phyloP scores from a whole-genome alignment of 2,113 vertebrate species.

The Boulengeromyrus knoepffleri region DNA sequence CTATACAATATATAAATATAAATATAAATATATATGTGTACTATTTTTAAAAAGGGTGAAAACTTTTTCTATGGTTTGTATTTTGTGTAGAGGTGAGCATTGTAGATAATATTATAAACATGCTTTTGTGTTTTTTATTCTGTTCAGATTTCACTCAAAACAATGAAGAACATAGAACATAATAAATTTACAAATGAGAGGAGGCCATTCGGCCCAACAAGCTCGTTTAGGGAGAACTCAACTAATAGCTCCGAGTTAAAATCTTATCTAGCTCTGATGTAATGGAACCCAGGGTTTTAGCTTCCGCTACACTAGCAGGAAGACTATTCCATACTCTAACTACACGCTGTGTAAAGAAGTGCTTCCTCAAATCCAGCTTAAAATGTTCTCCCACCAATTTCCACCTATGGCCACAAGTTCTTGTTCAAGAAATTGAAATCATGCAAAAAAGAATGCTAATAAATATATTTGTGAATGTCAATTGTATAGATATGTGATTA shows the following conservation, averaged over 20 bases:
- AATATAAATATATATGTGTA: not conserved
- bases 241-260: too few relatives aligned
- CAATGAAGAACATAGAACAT: not conserved
- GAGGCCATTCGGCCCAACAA: too few relatives aligned
- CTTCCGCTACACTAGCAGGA: too few relatives aligned
- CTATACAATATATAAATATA: not conserved
- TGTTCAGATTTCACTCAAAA: not conserved
- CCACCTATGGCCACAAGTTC: too few relatives aligned
- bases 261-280: too few relatives aligned
- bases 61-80: conserved; percentile 4
- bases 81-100: not conserved
- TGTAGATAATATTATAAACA: conserved; percentile 11
- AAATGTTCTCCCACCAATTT: too few relatives aligned
- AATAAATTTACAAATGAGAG: too few relatives aligned
- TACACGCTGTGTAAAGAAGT: too few relatives aligned
- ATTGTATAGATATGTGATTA: not conserved
- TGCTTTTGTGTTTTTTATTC: not conserved
- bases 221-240: too few relatives aligned
- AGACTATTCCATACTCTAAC: too few relatives aligned
- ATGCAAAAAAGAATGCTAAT: not conserved
- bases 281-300: too few relatives aligned
- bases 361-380: too few relatives aligned
- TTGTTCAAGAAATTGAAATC: not conserved
- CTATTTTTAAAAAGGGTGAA: not conserved
- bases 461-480: conserved; percentile 12